These are phyloP conservation scores for Papilio helenus DNA, from an alignment of 1,140 invertebrate genomes.

Conservation along the genomic window DNA sequence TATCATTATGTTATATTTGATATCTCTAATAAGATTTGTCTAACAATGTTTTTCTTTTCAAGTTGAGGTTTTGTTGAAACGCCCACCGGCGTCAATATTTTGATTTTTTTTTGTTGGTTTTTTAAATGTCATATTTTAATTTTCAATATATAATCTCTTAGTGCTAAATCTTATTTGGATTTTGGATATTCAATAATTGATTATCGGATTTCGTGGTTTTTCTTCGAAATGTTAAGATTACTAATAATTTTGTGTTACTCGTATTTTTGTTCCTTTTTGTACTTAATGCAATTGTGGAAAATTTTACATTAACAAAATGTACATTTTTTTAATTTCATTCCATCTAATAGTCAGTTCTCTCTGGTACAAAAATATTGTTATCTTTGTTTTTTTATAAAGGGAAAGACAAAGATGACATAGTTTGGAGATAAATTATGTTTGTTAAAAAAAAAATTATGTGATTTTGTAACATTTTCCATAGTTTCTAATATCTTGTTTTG, in stretches of 20 bases:
- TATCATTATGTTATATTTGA: constrained; percentile 40
- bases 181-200: background rate
- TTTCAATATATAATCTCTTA: background rate
- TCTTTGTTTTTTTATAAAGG: too few relatives aligned
- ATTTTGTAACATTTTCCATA: background rate
- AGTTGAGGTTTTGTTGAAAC: constrained; percentile 24
- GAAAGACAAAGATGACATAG: too few relatives aligned
- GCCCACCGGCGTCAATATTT: background rate
- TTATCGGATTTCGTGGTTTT: background rate
- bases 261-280: background rate
- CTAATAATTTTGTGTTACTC: background rate
- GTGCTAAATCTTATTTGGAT: background rate
- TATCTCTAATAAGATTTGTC: constrained; percentile 17
- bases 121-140: background rate
- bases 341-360: too few relatives aligned
- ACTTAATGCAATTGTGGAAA: background rate
- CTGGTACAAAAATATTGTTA: too few relatives aligned
- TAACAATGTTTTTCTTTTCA: constrained; percentile 39
- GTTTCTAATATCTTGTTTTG: background rate
- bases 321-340: background rate
- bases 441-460: background rate
- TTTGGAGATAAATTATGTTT: background rate
- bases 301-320: background rate
- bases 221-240: background rate
- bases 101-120: background rate